phyloP scores from a whole-genome alignment of 1,140 invertebrate species.

The Condylostylus longicornis region DNA sequence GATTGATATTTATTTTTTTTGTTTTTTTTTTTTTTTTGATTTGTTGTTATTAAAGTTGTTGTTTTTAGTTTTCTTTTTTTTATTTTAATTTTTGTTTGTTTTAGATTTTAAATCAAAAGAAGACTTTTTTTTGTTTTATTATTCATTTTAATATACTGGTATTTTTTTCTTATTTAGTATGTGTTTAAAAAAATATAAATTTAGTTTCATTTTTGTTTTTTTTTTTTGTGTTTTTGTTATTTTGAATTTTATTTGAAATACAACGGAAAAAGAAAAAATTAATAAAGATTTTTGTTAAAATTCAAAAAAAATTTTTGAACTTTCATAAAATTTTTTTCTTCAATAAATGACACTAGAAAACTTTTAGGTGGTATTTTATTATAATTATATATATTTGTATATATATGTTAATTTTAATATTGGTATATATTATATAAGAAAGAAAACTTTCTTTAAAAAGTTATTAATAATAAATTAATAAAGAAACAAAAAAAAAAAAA shows the following conservation, averaged over 20 bases:
- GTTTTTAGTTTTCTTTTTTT: constrained; percentile 2
- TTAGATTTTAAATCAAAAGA: constrained; percentile 11
- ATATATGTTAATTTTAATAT: no score
- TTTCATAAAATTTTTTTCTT: no score
- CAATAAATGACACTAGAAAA: no score
- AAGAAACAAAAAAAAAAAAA: no score
- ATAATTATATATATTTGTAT: no score
- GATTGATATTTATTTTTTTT: constrained; percentile 12
- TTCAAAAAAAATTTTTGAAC: no score
- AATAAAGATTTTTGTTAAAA: no score
- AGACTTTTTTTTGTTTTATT: constrained; percentile 20
- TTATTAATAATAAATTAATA: no score
- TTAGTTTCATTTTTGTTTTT: not conserved
- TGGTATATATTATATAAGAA: no score
- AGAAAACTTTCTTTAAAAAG: no score
- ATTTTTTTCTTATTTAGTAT: constrained; percentile 4
- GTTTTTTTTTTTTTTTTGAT: constrained; percentile 24
- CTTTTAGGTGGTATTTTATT: no score
- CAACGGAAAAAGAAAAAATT: constrained; percentile 1
- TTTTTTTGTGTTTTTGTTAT: no score
- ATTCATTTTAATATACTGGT: constrained; percentile 21
- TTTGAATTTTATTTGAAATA: not conserved
- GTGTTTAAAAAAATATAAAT: constrained; percentile 1
- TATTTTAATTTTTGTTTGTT: constrained; percentile 20
- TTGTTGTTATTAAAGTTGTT: constrained; percentile 17